Percentiles rank a stretch among this genome's conserved stretches.
phyloP scores from a whole-genome alignment of 2,113 vertebrate species.

The Laterallus jamaicensis region DNA sequence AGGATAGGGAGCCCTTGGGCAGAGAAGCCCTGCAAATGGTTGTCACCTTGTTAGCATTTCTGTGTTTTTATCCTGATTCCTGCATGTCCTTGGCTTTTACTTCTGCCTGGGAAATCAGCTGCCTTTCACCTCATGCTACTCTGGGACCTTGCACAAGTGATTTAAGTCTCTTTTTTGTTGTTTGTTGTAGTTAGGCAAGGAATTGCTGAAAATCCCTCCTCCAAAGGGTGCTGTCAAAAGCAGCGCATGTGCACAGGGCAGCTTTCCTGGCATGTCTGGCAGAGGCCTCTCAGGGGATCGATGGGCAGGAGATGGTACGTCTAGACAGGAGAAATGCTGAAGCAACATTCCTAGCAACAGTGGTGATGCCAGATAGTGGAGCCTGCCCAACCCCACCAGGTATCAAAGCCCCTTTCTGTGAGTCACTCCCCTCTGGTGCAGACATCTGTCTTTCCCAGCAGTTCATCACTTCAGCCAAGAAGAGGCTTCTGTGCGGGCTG shows the following conservation, averaged over 20 bases:
- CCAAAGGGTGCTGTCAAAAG: neutral
- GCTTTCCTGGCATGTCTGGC: neutral
- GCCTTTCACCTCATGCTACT: neutral
- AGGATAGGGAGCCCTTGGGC: neutral
- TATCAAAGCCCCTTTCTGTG: neutral
- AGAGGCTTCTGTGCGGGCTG: neutral
- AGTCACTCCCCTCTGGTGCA: neutral
- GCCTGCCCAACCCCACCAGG: neutral
- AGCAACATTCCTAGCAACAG: neutral
- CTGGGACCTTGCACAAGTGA: neutral
- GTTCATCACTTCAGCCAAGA: neutral
- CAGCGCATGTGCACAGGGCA: accelerated
- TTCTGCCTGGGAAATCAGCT: neutral
- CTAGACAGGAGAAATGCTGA: conserved; percentile 53
- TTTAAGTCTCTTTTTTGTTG: neutral
- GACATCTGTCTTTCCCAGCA: neutral
- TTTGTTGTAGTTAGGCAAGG: neutral
- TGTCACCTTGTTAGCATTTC: neutral
- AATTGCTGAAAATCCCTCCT: neutral
- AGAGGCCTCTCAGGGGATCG: neutral
- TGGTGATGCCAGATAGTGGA: neutral
- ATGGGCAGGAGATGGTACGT: conserved; percentile 19
- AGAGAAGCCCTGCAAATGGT: neutral
- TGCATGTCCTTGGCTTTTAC: neutral
- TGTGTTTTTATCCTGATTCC: neutral